Percentiles rank a stretch among this genome's conserved stretches.
Conservation (phyloP, 30 jellyfish, hydroid and myxozoan species). For the Aurelia sp. region DNA sequence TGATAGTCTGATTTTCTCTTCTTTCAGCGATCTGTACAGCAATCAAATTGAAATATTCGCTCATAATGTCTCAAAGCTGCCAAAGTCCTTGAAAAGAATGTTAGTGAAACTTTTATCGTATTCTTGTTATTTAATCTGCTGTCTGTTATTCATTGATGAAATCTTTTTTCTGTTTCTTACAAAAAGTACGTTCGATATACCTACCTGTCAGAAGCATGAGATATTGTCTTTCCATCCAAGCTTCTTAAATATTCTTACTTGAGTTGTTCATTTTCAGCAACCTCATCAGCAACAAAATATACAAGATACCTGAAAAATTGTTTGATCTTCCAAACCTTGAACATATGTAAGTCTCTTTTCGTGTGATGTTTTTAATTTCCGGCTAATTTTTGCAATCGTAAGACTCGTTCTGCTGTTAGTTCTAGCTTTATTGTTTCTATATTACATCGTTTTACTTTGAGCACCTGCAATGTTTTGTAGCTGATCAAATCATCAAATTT, state of each 20-base stretch:
- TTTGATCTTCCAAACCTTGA: constrained; percentile 80
- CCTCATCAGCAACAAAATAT: constrained; percentile 74
- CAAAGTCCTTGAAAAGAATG: constrained; percentile 74
- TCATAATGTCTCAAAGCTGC: constrained; percentile 68
- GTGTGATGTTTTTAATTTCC: not conserved
- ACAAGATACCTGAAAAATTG: constrained; percentile 81
- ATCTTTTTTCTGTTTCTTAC: no score
- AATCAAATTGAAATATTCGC: constrained; percentile 67
- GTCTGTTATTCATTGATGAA: no score
- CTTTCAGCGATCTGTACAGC: constrained; percentile 72
- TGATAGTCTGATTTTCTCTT: not conserved
- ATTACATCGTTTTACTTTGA: no score
- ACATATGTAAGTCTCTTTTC: constrained; percentile 47
- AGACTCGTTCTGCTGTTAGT: not conserved
- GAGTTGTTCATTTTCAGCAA: constrained; percentile 39
- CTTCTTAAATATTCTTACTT: not conserved
- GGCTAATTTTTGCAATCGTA: not conserved
- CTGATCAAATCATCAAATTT: no score
- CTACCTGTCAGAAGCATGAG: no score
- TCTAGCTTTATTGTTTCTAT: not conserved
- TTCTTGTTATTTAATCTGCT: no score
- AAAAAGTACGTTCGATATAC: no score
- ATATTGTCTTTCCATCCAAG: no score
- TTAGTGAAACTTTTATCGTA: constrained; percentile 39
- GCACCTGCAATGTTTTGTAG: no score